These are phyloP conservation scores for Aurelia aurita complex sp. Pacific DNA, from an alignment of 30 jellyfish, hydroid and myxozoan genomes.

Conservation along the genomic window DNA sequence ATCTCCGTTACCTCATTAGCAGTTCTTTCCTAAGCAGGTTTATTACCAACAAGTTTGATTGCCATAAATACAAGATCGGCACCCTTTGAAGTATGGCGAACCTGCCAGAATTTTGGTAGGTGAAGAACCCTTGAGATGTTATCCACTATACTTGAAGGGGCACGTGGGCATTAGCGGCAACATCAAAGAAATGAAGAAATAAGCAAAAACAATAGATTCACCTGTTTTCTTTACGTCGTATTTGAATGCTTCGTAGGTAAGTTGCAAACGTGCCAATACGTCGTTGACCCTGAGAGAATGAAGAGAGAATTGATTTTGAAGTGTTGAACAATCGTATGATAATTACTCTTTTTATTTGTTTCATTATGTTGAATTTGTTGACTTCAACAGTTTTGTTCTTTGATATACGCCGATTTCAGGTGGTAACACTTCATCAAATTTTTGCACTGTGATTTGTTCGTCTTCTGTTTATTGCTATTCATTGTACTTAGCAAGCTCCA, in stretches of 20 bases:
- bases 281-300: no score
- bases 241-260: slow-evolving; percentile 17
- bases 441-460: no score
- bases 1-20: slow-evolving; percentile 8
- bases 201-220: slow-evolving; percentile 17
- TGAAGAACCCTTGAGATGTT: slow-evolving; percentile 46
- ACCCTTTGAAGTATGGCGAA: slow-evolving; percentile 25
- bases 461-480: no score
- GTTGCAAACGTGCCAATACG: background rate
- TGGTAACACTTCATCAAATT: no score
- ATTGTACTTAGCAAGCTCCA: no score
- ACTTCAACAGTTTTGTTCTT: no score
- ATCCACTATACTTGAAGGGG: background rate
- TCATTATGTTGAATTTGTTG: no score
- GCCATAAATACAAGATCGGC: slow-evolving; percentile 41
- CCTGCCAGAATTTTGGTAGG: slow-evolving; percentile 43
- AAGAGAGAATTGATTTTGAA: background rate
- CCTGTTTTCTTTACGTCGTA: slow-evolving; percentile 25
- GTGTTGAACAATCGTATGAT: background rate
- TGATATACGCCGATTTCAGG: no score
- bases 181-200: slow-evolving; percentile 20
- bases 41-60: background rate
- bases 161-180: slow-evolving; percentile 50
- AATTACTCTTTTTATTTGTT: no score
- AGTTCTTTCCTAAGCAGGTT: background rate